Conservation (phyloP, 2,797 vertebrate genomes). For the Muscicapa striata region DNA sequence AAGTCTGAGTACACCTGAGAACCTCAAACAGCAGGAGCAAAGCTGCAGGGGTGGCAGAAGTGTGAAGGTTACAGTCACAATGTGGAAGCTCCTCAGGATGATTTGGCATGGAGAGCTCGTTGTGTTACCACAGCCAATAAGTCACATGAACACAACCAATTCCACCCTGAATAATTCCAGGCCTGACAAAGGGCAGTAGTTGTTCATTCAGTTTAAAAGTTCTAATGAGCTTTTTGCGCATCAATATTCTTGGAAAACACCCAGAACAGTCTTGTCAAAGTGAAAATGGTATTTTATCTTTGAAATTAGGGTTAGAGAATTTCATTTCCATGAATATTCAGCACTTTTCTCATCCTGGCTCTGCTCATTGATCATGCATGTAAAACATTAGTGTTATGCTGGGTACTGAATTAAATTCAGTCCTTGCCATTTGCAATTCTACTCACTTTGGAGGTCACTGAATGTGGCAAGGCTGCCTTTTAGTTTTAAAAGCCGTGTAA, state of each 20-base stretch:
- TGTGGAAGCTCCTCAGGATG: background rate
- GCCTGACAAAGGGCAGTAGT: conserved; percentile 8
- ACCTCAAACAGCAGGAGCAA: background rate
- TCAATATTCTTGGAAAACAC: conserved; percentile 36
- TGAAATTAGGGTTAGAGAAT: conserved; percentile 59
- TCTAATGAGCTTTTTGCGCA: conserved; percentile 41
- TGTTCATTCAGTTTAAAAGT: conserved; percentile 6
- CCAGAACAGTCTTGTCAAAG: conserved; percentile 37
- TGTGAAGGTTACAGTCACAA: background rate
- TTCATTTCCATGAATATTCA: conserved; percentile 63
- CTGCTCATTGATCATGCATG: conserved; percentile 62
- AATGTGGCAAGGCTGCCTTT: conserved; percentile 48
- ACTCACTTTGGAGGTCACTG: conserved; percentile 44
- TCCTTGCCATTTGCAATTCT: conserved; percentile 57
- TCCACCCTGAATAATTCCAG: conserved; percentile 7
- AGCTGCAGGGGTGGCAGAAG: background rate
- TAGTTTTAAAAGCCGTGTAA: conserved; percentile 43
- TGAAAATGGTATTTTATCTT: conserved; percentile 58
- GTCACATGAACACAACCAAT: background rate
- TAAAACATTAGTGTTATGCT: conserved; percentile 41
- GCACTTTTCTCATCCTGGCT: conserved; percentile 31
- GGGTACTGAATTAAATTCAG: conserved; percentile 52
- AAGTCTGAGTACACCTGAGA: background rate
- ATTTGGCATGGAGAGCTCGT: background rate
- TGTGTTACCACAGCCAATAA: background rate